A percentile compares a stretch with the other conserved stretches of the same genome.
Conservation (phyloP, 2,888 invertebrate genomes). For the Heliconius ismenius region DNA sequence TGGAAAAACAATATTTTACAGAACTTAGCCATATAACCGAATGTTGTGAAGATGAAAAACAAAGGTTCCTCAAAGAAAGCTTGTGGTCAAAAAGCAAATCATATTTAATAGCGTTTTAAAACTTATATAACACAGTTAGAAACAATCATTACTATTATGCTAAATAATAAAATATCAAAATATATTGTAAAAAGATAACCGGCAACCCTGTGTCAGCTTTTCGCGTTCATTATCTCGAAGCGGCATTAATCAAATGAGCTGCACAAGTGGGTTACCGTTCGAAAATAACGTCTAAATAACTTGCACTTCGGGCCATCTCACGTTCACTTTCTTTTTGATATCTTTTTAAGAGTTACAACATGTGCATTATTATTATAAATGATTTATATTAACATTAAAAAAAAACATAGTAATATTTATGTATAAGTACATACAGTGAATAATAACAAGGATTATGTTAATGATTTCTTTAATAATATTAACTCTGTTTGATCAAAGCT, state of each 20-base stretch:
- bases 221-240: conserved; percentile 45
- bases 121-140: not conserved
- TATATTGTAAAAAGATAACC: conserved; percentile 9
- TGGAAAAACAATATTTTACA: not conserved
- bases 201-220: conserved; percentile 29
- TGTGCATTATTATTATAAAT: conserved; percentile 14
- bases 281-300: conserved; percentile 43
- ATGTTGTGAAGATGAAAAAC: not conserved
- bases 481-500: too few relatives aligned
- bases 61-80: conserved; percentile 3
- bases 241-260: conserved; percentile 56
- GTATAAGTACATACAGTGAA: not conserved
- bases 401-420: not conserved
- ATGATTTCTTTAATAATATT: not conserved
- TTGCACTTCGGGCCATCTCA: conserved; percentile 37
- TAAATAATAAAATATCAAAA: conserved; percentile 8
- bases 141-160: too few relatives aligned
- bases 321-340: conserved; percentile 43
- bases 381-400: not conserved
- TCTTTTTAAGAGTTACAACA: conserved; percentile 35
- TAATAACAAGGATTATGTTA: not conserved
- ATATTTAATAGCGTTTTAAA: not conserved
- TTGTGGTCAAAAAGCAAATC: not conserved
- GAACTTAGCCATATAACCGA: not conserved
- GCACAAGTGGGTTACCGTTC: conserved; percentile 41